Evolutionary conservation across 2,113 vertebrate species (phyloP), one percentile per base, ranked within the genome.

Genomic region (Vombatus ursinus): DNA sequence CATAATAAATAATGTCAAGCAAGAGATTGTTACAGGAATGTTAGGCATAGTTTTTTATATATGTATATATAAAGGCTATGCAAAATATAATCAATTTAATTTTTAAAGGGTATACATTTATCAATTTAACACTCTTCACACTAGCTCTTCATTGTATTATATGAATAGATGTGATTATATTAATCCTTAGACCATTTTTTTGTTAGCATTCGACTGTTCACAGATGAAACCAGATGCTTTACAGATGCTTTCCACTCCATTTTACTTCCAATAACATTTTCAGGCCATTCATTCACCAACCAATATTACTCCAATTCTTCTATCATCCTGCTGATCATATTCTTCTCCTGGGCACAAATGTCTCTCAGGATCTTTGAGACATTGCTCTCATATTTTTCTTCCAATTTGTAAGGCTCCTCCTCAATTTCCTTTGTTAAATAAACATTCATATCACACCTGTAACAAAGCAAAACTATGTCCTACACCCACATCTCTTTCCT

Each of bases 11-110:
- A 93, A 50, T 90, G 37, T 44, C 47, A 94, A 52, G 28, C 61
- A 90, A 94, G 97, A 94, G 47, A 50, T 50, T 24, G 93, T 96
- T 92, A 93, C 0, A 96, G 49, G 31, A 94, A 94, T 93, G 24
- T 54, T 77, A 93, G 92, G 26, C 90, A 91, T 92, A 93, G 94
- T n/a, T 93, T 53, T 52, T 92, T 93, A 95, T 12, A 93, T 16
- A 92, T 44, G 26, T 16, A 84, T 84, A 44, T 44, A 23, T 84
- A 44, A 44, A 84, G 44, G 26, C 26, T 90, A 89, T 89, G 16
- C 11, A 95, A 84, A 97, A 91, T 91, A 50, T 37, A 94, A 92
- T 47, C 94, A 93, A 47, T 95, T 94, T 90, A 92, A 92, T 90
- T 93, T 93, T 84, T 93, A 48, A 97, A 53, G 16, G 24, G 10